Percentiles rank a stretch among this genome's conserved stretches.
Evolutionary conservation across 1,140 invertebrate species (phyloP).

Genomic region (Saccostrea cuccullata): DNA sequence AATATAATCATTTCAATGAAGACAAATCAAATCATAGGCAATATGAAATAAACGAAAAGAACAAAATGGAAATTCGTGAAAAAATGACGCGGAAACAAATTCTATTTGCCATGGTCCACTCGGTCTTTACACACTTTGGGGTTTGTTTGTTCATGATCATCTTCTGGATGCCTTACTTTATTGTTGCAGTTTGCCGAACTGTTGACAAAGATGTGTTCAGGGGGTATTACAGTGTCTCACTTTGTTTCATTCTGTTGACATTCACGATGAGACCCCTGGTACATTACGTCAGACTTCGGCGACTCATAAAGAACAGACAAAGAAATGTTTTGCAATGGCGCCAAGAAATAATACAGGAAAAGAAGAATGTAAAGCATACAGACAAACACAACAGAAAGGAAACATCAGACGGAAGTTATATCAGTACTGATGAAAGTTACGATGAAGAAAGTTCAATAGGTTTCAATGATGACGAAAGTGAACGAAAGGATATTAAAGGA

Average conservation of each 20-base stretch:
- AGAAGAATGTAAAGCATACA: background rate
- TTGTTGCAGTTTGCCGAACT: conserved; percentile 21
- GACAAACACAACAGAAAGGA: background rate
- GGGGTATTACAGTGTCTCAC: conserved; percentile 14
- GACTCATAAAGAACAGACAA: background rate
- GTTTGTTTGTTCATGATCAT: conserved; percentile 28
- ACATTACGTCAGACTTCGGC: background rate
- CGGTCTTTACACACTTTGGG: background rate
- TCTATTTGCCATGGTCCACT: background rate
- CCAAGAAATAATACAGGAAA: conserved; percentile 11
- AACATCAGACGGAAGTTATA: background rate
- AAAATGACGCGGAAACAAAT: background rate
- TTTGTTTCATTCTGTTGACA: conserved; percentile 16
- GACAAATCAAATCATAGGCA: background rate
- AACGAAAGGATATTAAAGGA: background rate
- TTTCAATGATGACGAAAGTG: background rate
- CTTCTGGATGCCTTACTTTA: conserved; percentile 44
- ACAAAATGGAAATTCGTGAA: background rate
- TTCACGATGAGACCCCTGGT: background rate
- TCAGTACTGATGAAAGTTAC: conserved; percentile 7
- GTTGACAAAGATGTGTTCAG: background rate
- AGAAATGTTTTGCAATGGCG: background rate
- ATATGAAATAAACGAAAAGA: background rate
- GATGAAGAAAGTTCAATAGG: conserved; percentile 6
- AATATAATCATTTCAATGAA: background rate